A percentile compares a stretch with the other conserved stretches of the same genome.
These are phyloP conservation scores for Carposina sasakii DNA, from an alignment of 1,140 invertebrate species.

Conservation along the genomic window DNA sequence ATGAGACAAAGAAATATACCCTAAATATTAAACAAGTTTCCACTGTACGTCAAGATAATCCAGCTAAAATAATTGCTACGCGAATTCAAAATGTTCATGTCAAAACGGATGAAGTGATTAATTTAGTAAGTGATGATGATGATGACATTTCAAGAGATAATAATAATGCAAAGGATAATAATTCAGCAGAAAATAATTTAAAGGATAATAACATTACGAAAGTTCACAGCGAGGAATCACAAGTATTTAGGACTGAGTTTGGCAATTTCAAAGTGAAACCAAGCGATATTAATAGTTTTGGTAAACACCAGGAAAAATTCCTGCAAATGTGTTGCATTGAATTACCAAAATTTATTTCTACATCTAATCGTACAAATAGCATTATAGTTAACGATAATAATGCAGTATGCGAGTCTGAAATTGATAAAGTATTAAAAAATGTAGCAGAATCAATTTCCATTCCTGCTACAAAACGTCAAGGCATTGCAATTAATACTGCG, in stretches of 20 bases:
- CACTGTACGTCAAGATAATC: slow-evolving; percentile 7
- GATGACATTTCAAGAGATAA: slow-evolving; percentile 19
- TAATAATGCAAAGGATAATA: too few species aligned
- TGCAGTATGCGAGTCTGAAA: slow-evolving; percentile 18
- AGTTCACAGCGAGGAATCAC: too few species aligned
- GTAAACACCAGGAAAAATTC: slow-evolving; percentile 46
- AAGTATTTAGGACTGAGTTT: slow-evolving; percentile 42
- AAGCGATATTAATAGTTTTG: slow-evolving; percentile 23
- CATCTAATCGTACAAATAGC: too few species aligned
- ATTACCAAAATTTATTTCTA: too few species aligned
- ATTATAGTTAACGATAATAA: too few species aligned
- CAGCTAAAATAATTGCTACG: slow-evolving; percentile 14
- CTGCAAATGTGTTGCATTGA: slow-evolving; percentile 13
- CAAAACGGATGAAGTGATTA: slow-evolving; percentile 37
- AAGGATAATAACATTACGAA: too few species aligned
- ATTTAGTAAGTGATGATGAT: slow-evolving; percentile 59
- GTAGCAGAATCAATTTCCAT: slow-evolving; percentile 34
- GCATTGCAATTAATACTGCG: too few species aligned
- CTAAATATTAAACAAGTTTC: slow-evolving; percentile 47
- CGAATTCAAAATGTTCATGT: slow-evolving; percentile 14
- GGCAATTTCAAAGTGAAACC: slow-evolving; percentile 31
- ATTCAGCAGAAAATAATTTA: too few species aligned
- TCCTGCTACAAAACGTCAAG: too few species aligned
- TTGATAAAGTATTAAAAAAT: slow-evolving; percentile 33
- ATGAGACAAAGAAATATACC: slow-evolving; percentile 35